Base-by-base conservation (phyloP, 1,140 invertebrate species). In the Megalonaias nervosa region DNA sequence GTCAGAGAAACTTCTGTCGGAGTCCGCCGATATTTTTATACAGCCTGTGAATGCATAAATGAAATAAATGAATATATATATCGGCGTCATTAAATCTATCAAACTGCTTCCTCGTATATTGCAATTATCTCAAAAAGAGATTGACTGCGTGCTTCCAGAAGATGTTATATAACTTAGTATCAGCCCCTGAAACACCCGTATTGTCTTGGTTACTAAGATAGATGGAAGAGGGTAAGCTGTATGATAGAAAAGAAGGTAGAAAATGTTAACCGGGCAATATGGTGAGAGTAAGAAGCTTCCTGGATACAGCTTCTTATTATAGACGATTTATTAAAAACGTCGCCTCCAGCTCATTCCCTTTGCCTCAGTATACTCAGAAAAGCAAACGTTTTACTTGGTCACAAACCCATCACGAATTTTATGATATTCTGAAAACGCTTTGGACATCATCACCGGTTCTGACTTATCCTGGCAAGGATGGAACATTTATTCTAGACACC, bases 101-200 rank as follows among this genome's bases (percentile, higher is more conserved):
- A 72, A 72, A 61, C 12, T 72, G 26, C 70, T 60, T 13, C 70
- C 70, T 16, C 57, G 21, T n/a, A 62, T 13, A n/a, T 60, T 72
- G 23, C n/a, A 70, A 21, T 19, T 70, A 57, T 19, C 16, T 12
- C 56, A 70, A 70, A 70, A n/a, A n/a, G n/a, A n/a, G n/a, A n/a
- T n/a, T n/a, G n/a, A n/a, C n/a, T n/a, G n/a, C n/a, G n/a, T 70
- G 68, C 21, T 70, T 19, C 6, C 56, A 17, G 55, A 70, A 15
- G 56, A 48, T 56, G 59, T 70, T 9, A 70, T 58, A 57, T n/a
- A n/a, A n/a, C n/a, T n/a, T n/a, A n/a, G n/a, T n/a, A n/a, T n/a
- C n/a, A 70, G 14, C 16, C 68, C 68, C 21, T 70, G 68, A 57
- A 21, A 48, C 14, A 57, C 68, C 21, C 68, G 48, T 15, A 70